A percentile compares a stretch with the other conserved stretches of the same genome.
Evolutionary conservation across 2,888 invertebrate genomes (phyloP).

Genomic region (Cloeon dipterum): DNA sequence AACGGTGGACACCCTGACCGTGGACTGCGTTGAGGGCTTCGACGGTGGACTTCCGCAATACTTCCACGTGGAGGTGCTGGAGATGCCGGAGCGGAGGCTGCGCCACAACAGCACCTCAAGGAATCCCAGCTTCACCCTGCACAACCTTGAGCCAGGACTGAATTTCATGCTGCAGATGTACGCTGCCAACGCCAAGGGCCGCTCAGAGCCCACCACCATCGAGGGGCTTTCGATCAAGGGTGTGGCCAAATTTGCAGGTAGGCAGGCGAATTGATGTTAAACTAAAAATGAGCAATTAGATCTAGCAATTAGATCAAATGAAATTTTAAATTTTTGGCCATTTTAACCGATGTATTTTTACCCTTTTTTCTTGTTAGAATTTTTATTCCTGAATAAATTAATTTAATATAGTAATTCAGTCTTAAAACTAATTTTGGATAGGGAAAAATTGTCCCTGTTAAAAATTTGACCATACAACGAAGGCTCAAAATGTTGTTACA

Average conservation of each 20-base stretch:
- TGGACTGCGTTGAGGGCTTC: slow-evolving; percentile 71
- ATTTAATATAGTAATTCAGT: too few relatives aligned
- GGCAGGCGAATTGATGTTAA: slow-evolving; percentile 14
- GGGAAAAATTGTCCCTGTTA: too few relatives aligned
- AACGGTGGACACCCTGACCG: slow-evolving; percentile 58
- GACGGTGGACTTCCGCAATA: slow-evolving; percentile 72
- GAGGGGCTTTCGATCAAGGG: slow-evolving; percentile 69
- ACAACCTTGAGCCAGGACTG: slow-evolving; percentile 44
- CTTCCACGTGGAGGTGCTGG: slow-evolving; percentile 59
- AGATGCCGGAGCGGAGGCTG: slow-evolving; percentile 39
- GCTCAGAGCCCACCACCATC: slow-evolving; percentile 59
- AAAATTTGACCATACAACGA: too few relatives aligned
- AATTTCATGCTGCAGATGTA: slow-evolving; percentile 59
- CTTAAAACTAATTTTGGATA: too few relatives aligned
- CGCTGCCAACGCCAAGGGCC: slow-evolving; percentile 69
- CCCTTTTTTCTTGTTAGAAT: too few relatives aligned
- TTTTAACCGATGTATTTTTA: too few relatives aligned
- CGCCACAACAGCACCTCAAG: slow-evolving; percentile 36
- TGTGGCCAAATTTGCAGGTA: slow-evolving; percentile 69
- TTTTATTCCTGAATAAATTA: too few relatives aligned
- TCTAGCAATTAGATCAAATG: too few relatives aligned
- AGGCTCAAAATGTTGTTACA: too few relatives aligned
- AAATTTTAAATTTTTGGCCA: too few relatives aligned
- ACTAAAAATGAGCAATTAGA: too few relatives aligned
- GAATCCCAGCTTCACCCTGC: slow-evolving; percentile 43